phyloP scores from a whole-genome alignment of 2,113 vertebrate genomes.

The Hypocryptadius cinnamomeus region DNA sequence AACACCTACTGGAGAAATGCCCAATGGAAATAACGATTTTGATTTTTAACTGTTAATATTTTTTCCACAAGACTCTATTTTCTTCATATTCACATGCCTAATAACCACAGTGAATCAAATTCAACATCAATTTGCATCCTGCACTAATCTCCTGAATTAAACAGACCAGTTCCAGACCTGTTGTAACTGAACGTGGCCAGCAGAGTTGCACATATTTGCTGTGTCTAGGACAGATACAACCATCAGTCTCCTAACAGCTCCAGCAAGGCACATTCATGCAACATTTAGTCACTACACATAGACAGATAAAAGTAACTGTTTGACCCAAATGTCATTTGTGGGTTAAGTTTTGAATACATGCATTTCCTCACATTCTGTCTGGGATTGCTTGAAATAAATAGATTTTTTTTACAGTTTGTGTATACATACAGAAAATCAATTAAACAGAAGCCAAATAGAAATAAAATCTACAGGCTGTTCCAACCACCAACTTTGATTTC shows the following conservation, averaged over 20 bases:
- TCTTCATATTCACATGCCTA: not conserved
- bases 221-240: not conserved
- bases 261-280: not conserved
- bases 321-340: not conserved
- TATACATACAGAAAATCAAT: not conserved
- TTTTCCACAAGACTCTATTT: constrained; percentile 10
- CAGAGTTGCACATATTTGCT: not conserved
- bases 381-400: not conserved
- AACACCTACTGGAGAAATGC: not conserved
- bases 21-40: not conserved
- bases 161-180: not conserved
- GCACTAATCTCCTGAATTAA: not conserved
- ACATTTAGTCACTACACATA: not conserved
- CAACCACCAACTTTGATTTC: not conserved
- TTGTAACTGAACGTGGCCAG: not conserved
- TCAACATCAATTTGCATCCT: not conserved
- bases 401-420: not conserved
- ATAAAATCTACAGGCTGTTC: not conserved
- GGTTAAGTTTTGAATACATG: not conserved
- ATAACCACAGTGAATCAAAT: not conserved
- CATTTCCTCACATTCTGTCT: not conserved
- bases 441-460: constrained; percentile 8
- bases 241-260: not conserved
- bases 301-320: constrained; percentile 5
- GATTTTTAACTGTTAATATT: not conserved